Base-by-base conservation (phyloP, 2,797 vertebrate genomes). In the Pseudopleuronectes americanus region DNA sequence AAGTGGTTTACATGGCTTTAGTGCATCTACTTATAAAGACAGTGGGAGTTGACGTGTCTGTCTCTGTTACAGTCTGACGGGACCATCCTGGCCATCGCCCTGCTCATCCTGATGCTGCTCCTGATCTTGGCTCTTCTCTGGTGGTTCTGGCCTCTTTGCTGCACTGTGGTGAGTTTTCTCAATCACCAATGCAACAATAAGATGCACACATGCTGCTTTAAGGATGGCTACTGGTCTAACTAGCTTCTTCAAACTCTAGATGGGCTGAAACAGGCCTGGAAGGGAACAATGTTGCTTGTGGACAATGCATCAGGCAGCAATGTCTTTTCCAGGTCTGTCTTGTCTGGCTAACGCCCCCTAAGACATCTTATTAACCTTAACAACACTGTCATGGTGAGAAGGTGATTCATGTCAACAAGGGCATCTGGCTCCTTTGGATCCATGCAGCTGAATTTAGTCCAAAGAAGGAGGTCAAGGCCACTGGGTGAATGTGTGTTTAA, bases 121-220 rank as follows among this genome's bases (percentile, higher is more conserved):
- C 87, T 99, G 86, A 90, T 96, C 0, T 67, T 99, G 93, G 96
- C 89, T 17, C 93, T 99, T 3, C 94, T 99, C 61, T 99, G 98
- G 98, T 99, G 98, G 98, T 99, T 99, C 94, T 99, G 98, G 98
- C 98, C 98, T 12, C 96, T 99, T n/a, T 99, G 98, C 91, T 99
- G 98, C 92, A 99, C 98, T 0, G 97, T 99, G 97, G 98, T 99
- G 91, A 98, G 97, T 94, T 59, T 28, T 52, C 52, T 22, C 2
- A 77, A 73, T 51, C 61, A 55, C 45, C 17, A 23, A 48, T 56
- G 49, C 57, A 65, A 22, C 38, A 28, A 77, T 36, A 76, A 79
- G 22, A 76, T 3, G n/a, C 51, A 53, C 43, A 31, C 24, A 56
- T 31, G 12, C 63, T 45, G 19, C 38, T 71, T 60, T 24, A 53